Conservation (phyloP, 2,113 vertebrate species). For the Hiodon tergisus region DNA sequence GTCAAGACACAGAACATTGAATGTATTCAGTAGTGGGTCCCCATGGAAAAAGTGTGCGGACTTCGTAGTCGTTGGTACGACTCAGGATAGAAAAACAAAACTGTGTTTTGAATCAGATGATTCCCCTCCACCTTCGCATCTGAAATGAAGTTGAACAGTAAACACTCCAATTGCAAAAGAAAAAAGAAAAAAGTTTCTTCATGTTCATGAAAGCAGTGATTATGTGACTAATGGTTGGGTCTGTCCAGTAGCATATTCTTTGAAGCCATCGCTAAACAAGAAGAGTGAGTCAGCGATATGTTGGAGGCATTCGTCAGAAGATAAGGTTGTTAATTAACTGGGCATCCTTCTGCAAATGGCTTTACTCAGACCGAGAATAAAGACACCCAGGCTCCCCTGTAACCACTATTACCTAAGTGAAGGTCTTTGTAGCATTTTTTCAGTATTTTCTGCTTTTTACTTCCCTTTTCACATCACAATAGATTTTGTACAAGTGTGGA, state of each 20-base stretch:
- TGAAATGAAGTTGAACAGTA: not conserved
- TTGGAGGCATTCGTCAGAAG: constrained; percentile 28
- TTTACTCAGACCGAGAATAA: constrained; percentile 42
- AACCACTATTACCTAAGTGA: constrained; percentile 50
- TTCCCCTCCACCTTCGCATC: not conserved
- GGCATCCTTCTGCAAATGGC: constrained; percentile 30
- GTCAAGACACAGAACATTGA: constrained; percentile 6
- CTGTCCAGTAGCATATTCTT: constrained; percentile 26
- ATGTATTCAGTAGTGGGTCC: not conserved
- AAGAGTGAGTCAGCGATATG: constrained; percentile 38
- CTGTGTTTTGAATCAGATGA: not conserved
- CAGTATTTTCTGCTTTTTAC: constrained; percentile 42
- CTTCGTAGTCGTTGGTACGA: not conserved
- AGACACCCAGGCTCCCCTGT: constrained; percentile 29
- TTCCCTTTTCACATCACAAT: constrained; percentile 39
- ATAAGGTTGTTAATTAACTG: constrained; percentile 52
- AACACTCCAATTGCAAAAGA: not conserved
- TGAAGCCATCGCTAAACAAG: constrained; percentile 38
- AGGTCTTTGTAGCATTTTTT: constrained; percentile 43
- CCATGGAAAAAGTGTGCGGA: not conserved
- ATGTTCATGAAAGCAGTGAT: constrained; percentile 25
- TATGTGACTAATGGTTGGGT: constrained; percentile 25
- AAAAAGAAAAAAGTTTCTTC: not conserved
- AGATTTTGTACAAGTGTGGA: constrained; percentile 39
- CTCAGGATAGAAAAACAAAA: not conserved